Evolutionary conservation across 2,113 vertebrate genomes (phyloP).

Genomic region (Nymphicus hollandicus): DNA sequence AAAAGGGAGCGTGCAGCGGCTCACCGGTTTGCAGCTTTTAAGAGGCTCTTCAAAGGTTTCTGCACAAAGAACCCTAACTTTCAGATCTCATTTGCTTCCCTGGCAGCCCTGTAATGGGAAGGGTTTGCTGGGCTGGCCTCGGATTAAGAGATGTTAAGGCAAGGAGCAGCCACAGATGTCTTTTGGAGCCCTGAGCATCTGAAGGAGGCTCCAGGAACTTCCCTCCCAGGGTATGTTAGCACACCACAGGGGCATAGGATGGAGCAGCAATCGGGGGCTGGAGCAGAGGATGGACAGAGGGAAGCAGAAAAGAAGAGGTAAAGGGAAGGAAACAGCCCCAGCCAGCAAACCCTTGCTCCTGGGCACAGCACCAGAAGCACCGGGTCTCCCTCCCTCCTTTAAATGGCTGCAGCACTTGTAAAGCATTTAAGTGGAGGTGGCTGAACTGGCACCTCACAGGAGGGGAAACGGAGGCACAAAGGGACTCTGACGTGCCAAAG

Average conservation of each 20-base stretch:
- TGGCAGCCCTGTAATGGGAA: not conserved
- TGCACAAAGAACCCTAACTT: constrained; percentile 34
- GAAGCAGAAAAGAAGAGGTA: not conserved
- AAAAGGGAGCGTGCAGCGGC: not conserved
- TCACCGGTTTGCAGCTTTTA: not conserved
- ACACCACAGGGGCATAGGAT: accelerated
- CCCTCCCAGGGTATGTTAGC: not conserved
- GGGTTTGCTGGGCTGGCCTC: not conserved
- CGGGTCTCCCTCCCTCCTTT: not conserved
- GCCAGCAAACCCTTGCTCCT: not conserved
- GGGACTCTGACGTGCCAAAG: not conserved
- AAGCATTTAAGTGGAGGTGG: not conserved
- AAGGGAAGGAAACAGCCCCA: not conserved
- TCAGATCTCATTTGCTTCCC: constrained; percentile 24
- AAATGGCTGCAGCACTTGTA: not conserved
- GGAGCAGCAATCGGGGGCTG: not conserved
- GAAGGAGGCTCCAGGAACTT: not conserved
- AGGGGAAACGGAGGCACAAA: not conserved
- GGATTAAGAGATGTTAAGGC: not conserved
- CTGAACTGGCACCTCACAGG: not conserved
- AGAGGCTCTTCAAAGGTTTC: constrained; percentile 43
- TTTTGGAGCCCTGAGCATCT: not conserved
- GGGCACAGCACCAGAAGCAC: not conserved
- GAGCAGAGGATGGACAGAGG: not conserved
- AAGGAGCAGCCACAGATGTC: not conserved